Evolutionary conservation across 2,888 invertebrate genomes (phyloP).

Genomic region (Epirrhoe alternata): DNA sequence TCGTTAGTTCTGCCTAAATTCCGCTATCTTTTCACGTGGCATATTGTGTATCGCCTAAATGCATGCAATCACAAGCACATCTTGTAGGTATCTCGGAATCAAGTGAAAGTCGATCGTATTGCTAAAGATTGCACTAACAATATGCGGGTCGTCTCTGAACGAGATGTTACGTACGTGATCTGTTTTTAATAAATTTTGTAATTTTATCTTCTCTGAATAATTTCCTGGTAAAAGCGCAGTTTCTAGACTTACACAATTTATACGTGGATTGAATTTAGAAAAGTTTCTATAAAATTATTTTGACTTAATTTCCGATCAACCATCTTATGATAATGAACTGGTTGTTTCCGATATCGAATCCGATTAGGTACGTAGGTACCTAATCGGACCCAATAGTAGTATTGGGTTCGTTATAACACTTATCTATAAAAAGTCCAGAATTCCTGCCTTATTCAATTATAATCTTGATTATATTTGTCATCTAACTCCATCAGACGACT

Average conservation of each 20-base stretch:
- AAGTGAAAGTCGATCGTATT: slow-evolving; percentile 45
- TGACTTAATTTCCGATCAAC: too few relatives aligned
- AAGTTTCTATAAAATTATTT: neutral
- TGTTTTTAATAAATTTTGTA: slow-evolving; percentile 29
- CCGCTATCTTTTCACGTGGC: too few relatives aligned
- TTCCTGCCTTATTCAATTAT: too few relatives aligned
- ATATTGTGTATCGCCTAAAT: neutral
- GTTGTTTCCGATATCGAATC: too few relatives aligned
- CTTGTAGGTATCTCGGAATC: slow-evolving; percentile 29
- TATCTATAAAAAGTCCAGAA: too few relatives aligned
- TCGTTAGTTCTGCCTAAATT: too few relatives aligned
- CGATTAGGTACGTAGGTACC: too few relatives aligned
- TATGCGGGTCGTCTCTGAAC: slow-evolving; percentile 32
- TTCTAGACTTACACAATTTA: neutral
- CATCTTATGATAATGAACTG: too few relatives aligned
- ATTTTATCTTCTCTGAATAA: slow-evolving; percentile 16
- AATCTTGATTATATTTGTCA: too few relatives aligned
- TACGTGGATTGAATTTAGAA: neutral
- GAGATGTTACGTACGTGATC: slow-evolving; percentile 37
- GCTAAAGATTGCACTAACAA: slow-evolving; percentile 43
- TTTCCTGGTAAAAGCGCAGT: slow-evolving; percentile 16
- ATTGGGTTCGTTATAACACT: too few relatives aligned
- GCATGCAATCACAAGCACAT: slow-evolving; percentile 16
- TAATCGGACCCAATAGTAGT: too few relatives aligned
- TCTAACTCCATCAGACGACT: too few relatives aligned